Evolutionary conservation across 2,797 vertebrate species (phyloP), one percentile per base, ranked within the genome.

Genomic region (Esox masquinongy): DNA sequence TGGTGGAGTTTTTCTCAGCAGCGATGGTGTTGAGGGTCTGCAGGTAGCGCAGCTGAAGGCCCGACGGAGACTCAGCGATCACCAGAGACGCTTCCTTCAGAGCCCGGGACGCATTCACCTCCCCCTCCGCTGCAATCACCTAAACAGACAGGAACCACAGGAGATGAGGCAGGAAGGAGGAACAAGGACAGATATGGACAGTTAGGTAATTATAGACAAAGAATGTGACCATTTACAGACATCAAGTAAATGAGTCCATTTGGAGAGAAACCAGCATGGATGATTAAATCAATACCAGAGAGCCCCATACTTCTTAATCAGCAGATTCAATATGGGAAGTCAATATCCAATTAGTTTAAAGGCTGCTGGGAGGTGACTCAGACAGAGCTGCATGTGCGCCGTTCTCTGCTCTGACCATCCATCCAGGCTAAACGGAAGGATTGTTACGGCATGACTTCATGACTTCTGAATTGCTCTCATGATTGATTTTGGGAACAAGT

Each of bases 11-110:
- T 84, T 98, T 99, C 88, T 99, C 97, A 0, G 97, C 96, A 0
- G 97, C 97, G 0, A 99, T 98, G 86, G 97, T 99, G 92, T 93
- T 99, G 84, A 97, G 92, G 26, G 97, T 99, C 94, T 99, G 97
- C 50, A 99, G 94, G 86, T 99, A 99, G 15, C 97, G 96, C 50
- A 99, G 96, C 92, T 99, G 98, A 36, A 99, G 95, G 39, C 94
- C 97, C 0, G 96, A 97, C 0, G 97, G 97, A 8, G 97, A 97
- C 89, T 99, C 97, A 0, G 95, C 90, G 70, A 99, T 97, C 64
- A 99, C 97, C 17, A 97, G 94, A 4, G 97, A 94, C 0, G 97
- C 97, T 86, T 99, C 98, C 79, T 99, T 99, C 83, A 99, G 92
- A 0, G 97, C 97, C 34, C 97, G 89, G 1, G 97, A 98, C 0